Conservation (phyloP, 2,797 vertebrate species). For the Chlorospingus semifuscus region DNA sequence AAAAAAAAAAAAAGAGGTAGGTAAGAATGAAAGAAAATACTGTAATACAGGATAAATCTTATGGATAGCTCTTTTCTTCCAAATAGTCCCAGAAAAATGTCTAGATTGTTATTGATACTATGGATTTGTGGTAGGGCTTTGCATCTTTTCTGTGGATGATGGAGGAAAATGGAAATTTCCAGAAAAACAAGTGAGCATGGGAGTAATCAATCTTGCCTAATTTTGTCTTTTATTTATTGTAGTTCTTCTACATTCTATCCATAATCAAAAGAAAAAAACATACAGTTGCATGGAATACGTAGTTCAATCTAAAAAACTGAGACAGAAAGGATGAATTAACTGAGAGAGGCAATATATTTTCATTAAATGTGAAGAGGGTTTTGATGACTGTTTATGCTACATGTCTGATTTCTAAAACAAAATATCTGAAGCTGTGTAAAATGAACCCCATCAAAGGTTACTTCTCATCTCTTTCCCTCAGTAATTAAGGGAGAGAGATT, state of each 20-base stretch:
- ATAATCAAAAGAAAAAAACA: not conserved
- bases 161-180: not conserved
- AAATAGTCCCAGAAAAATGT: not conserved
- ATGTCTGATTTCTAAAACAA: not conserved
- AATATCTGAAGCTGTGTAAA: not conserved
- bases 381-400: not conserved
- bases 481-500: not conserved
- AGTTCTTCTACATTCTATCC: not conserved
- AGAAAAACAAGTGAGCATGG: not conserved
- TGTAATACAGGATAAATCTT: not conserved
- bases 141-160: not conserved
- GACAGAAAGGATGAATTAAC: not conserved
- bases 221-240: not conserved
- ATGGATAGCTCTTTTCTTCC: not conserved
- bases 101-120: not conserved
- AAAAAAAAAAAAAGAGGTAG: not conserved
- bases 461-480: not conserved
- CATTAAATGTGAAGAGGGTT: not conserved
- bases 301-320: not conserved
- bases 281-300: not conserved
- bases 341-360: not conserved
- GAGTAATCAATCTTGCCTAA: not conserved
- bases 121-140: not conserved
- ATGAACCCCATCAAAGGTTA: not conserved
- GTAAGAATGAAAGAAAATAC: not conserved